These are phyloP conservation scores for Ammodytes marinus DNA, from an alignment of 2,113 vertebrate genomes.

Conservation along the genomic window DNA sequence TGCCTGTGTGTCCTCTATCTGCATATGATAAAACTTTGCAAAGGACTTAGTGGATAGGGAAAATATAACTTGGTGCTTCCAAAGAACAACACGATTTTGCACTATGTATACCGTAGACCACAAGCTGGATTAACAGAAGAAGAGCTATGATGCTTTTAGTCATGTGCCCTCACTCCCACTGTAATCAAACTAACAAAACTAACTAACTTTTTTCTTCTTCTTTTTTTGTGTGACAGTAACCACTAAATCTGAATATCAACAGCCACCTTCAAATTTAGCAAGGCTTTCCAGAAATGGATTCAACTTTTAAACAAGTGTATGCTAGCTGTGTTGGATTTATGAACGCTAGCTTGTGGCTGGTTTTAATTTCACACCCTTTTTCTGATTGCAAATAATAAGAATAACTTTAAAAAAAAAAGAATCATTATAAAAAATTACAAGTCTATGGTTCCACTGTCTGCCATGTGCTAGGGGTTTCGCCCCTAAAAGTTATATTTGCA, in stretches of 20 bases:
- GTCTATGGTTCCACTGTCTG: conserved; percentile 73
- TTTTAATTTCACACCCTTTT: conserved; percentile 35
- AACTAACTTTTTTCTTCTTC: conserved; percentile 15
- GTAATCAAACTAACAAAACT: conserved; percentile 4
- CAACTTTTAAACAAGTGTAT: not conserved
- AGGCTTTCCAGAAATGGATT: conserved; percentile 5
- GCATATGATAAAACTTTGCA: conserved; percentile 4
- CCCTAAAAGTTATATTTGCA: conserved; percentile 79
- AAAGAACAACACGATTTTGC: conserved; percentile 4
- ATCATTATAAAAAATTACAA: conserved; percentile 44
- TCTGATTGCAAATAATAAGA: conserved; percentile 16
- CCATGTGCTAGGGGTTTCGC: conserved; percentile 74
- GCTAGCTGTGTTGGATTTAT: conserved; percentile 8
- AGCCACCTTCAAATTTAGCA: not conserved
- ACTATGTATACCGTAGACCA: not conserved
- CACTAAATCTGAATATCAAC: conserved; percentile 8
- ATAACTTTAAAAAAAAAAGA: conserved; percentile 29
- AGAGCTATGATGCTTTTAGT: not conserved
- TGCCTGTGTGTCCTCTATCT: conserved; percentile 5
- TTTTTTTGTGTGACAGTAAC: conserved; percentile 9
- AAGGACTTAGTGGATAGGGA: not conserved
- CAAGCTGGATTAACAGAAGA: conserved; percentile 42
- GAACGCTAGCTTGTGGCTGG: conserved; percentile 46
- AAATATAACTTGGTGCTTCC: not conserved
- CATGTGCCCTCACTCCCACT: not conserved